These are phyloP conservation scores for Megaustenia siamemsis DNA, from an alignment of 2,888 invertebrate species.

Conservation along the genomic window DNA sequence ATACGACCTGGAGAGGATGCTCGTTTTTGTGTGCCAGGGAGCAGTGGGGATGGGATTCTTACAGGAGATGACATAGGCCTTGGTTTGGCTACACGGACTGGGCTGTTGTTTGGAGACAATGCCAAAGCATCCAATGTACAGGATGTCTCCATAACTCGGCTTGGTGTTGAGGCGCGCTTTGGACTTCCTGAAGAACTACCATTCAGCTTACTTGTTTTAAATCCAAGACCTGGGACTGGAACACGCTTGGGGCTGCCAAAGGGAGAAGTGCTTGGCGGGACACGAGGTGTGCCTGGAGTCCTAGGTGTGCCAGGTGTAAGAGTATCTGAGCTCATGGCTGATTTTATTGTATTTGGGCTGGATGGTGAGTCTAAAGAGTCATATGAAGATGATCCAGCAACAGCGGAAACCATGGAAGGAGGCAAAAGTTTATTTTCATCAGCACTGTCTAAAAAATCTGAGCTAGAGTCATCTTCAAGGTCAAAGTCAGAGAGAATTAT, in stretches of 20 bases:
- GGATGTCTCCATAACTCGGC: conserved; percentile 64
- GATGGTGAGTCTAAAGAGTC: conserved; percentile 66
- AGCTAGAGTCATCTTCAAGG: conserved; percentile 64
- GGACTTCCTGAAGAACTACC: conserved; percentile 64
- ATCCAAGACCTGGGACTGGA: conserved; percentile 34
- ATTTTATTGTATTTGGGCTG: conserved; percentile 65
- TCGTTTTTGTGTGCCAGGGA: conserved; percentile 60
- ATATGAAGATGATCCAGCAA: conserved; percentile 65
- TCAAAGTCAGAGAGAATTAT: conserved; percentile 65
- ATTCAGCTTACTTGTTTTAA: conserved; percentile 59
- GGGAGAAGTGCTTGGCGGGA: conserved; percentile 75
- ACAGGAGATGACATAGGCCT: conserved; percentile 66
- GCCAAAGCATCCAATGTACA: conserved; percentile 71
- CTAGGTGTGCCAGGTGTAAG: conserved; percentile 75
- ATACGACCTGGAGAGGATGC: conserved; percentile 61
- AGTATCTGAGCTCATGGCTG: conserved; percentile 76
- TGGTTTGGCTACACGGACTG: conserved; percentile 68
- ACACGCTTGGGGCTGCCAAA: conserved; percentile 69
- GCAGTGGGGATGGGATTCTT: conserved; percentile 68
- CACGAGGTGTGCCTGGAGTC: conserved; percentile 72
- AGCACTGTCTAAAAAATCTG: conserved; percentile 66
- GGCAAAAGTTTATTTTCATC: conserved; percentile 64
- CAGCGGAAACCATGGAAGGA: conserved; percentile 57
- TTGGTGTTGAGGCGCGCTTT: conserved; percentile 68
- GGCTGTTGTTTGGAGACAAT: conserved; percentile 73